These are phyloP conservation scores for Capreolus pygargus DNA, from an alignment of 2,113 vertebrate species.

Conservation along the genomic window DNA sequence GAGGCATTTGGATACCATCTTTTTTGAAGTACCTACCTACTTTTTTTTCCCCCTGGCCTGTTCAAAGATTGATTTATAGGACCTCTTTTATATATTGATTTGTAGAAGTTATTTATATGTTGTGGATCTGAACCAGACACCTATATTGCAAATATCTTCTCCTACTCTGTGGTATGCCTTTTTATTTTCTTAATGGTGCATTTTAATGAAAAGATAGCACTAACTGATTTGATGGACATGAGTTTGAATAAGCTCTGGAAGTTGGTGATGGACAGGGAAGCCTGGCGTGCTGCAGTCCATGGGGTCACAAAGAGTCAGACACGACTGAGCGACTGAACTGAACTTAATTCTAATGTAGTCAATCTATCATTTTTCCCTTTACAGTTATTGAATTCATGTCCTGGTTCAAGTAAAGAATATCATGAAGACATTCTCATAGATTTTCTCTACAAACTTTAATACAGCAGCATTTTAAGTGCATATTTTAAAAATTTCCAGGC, in stretches of 20 bases:
- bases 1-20: neutral
- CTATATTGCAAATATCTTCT: neutral
- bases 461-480: neutral
- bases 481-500: neutral
- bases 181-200: neutral
- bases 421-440: neutral
- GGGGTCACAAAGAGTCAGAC: neutral
- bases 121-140: neutral
- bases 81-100: conserved; percentile 7
- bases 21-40: neutral
- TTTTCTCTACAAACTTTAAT: conserved; percentile 19
- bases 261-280: neutral
- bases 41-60: neutral
- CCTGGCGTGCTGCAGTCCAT: neutral
- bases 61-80: neutral
- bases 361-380: neutral
- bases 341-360: neutral
- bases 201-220: conserved; percentile 18
- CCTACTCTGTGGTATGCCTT: neutral
- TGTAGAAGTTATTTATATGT: neutral
- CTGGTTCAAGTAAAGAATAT: conserved; percentile 12
- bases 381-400: neutral
- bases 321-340: neutral
- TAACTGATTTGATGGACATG: neutral
- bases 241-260: neutral